A percentile compares a stretch with the other conserved stretches of the same genome.
Evolutionary conservation across 2,113 vertebrate genomes (phyloP).

Genomic region (Ifrita kowaldi): DNA sequence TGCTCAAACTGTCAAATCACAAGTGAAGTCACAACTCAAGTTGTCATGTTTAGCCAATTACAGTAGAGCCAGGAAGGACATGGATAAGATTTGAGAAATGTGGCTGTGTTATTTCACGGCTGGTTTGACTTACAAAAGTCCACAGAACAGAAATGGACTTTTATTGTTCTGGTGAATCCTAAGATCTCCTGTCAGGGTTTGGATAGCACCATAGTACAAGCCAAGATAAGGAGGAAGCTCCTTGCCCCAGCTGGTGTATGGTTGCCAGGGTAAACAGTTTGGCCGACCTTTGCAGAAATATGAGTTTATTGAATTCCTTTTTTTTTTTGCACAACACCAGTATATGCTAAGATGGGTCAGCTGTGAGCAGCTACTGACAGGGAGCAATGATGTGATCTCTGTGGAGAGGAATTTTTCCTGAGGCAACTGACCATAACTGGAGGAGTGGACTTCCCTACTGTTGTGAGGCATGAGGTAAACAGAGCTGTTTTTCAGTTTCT

Average conservation of each 20-base stretch:
- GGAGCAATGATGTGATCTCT: neutral
- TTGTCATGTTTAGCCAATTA: neutral
- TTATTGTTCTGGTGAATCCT: neutral
- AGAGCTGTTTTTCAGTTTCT: neutral
- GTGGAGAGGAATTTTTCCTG: neutral
- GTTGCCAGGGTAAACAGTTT: neutral
- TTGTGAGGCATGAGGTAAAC: neutral
- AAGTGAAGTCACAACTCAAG: neutral
- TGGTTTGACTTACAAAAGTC: neutral
- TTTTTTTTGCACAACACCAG: neutral
- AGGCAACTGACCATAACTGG: neutral
- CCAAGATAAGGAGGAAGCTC: neutral
- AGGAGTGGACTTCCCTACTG: neutral
- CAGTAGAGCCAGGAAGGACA: neutral
- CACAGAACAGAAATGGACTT: neutral
- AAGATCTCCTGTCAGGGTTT: neutral
- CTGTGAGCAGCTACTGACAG: neutral
- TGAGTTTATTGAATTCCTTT: neutral
- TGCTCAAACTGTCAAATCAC: neutral
- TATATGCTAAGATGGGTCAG: neutral
- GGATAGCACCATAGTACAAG: rapidly evolving
- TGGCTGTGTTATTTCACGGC: neutral
- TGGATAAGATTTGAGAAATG: neutral
- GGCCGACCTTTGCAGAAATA: neutral
- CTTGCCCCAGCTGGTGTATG: neutral